Conservation (phyloP, 2,888 invertebrate genomes). For the Pollenia amentaria region DNA sequence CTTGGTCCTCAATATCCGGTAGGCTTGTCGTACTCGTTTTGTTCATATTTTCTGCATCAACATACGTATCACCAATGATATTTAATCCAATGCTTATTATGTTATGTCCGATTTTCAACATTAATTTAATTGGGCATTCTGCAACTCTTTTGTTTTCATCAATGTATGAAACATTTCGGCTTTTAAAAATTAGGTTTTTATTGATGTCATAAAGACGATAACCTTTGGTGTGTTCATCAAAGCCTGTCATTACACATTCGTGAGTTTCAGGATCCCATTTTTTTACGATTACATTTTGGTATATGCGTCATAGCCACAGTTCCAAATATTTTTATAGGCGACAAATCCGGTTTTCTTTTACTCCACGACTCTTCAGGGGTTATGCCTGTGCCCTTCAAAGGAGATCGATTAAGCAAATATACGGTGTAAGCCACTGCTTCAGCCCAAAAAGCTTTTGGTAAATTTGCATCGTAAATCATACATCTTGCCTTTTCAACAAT, state of each 20-base stretch:
- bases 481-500: conserved; percentile 75
- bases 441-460: conserved; percentile 70
- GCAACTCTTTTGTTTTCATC: conserved; percentile 33
- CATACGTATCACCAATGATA: neutral
- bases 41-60: neutral
- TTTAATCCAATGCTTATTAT: conserved; percentile 15
- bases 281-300: conserved; percentile 50
- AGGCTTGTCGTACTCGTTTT: neutral
- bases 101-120: neutral
- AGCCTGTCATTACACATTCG: conserved; percentile 55
- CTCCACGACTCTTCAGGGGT: conserved; percentile 67
- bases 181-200: conserved; percentile 53
- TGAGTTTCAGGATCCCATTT: conserved; percentile 63
- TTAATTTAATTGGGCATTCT: neutral
- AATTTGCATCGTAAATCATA: conserved; percentile 70
- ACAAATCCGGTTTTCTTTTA: conserved; percentile 52
- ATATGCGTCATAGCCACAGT: conserved; percentile 26
- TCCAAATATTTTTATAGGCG: conserved; percentile 56
- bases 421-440: conserved; percentile 75
- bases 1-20: neutral
- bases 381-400: conserved; percentile 39
- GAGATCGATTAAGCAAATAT: conserved; percentile 67
- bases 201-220: conserved; percentile 42
- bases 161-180: conserved; percentile 64
- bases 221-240: conserved; percentile 61